Evolutionary conservation across 2,888 invertebrate species (phyloP).

Genomic region (Agonopterix alstromeriana): DNA sequence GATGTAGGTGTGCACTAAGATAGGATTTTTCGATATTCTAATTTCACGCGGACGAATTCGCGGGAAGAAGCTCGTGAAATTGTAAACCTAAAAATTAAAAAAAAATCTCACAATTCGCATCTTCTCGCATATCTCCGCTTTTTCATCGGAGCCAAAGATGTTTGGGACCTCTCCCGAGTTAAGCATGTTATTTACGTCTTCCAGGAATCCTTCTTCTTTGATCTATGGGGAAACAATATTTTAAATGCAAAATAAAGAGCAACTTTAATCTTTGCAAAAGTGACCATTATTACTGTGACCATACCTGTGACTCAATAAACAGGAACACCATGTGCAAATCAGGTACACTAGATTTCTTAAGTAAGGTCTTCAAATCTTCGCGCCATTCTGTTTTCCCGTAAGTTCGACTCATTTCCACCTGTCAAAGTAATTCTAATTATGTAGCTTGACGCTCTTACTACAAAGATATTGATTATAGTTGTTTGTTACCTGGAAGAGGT

Average conservation of each 20-base stretch:
- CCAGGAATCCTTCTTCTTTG: conserved; percentile 94
- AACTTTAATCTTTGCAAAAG: not conserved
- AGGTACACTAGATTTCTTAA: conserved; percentile 87
- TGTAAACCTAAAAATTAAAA: not conserved
- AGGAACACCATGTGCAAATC: conserved; percentile 93
- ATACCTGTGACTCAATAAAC: conserved; percentile 93
- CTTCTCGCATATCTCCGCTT: conserved; percentile 93
- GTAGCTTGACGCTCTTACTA: not conserved
- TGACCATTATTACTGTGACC: conserved; percentile 4
- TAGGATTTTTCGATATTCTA: no score
- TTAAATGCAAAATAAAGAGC: not conserved
- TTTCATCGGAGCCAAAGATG: conserved; percentile 90
- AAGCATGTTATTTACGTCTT: conserved; percentile 94
- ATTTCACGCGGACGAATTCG: no score
- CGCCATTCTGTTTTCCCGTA: conserved; percentile 93
- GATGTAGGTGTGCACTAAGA: no score
- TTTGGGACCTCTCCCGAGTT: conserved; percentile 97
- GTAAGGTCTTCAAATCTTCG: conserved; percentile 90
- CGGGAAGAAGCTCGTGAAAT: no score
- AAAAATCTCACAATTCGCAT: conserved; percentile 83
- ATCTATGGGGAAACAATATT: conserved; percentile 70
- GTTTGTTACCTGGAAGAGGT: conserved; percentile 79
- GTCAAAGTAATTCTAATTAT: conserved; percentile 18
- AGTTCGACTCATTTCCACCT: conserved; percentile 93
- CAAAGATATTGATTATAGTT: not conserved